Evolutionary conservation across 2,113 vertebrate species (phyloP), one percentile per base, ranked within the genome.

Genomic region (Litocranius walleri): DNA sequence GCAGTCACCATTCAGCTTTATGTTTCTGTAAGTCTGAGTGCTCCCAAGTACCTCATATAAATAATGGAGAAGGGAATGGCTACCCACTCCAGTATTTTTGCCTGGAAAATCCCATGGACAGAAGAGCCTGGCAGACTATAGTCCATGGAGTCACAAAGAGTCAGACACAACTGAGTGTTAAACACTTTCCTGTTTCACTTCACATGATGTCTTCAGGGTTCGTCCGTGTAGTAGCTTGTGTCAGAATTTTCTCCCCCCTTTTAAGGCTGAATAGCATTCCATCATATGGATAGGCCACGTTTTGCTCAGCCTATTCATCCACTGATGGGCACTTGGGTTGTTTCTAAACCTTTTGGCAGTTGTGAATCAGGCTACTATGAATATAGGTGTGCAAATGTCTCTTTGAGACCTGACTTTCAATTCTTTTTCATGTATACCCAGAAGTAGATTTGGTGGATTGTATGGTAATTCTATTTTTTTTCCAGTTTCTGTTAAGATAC

Each of bases 251-350:
- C 40, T 82, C 3, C 40, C 36, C 59, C 48, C 17, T 67, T 80
- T 23, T n/a, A 54, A 82, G 30, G 50, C 86, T 10, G 77, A 67
- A 15, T 21, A 16, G 33, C 52, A 33, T 16, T 81, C 45, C 25
- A 17, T 54, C 1, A 13, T 27, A 4, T 54, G 85, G 6, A 33
- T 43, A 2, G 27, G 8, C 25, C 56, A 40, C 8, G 0, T 13
- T 77, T 62, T 19, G 16, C 33, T n/a, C 14, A 33, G 27, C 29
- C 16, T 40, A 0, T 48, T 36, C 61, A 12, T 57, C 27, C 62
- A 14, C 3, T 4, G 50, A 17, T 12, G 62, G 78, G 4, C 5
- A 5, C 52, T 29, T 50, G 21, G 71, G 16, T 59, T 48, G 59
- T 36, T 67, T 40, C 40, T n/a, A 33, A 5, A 29, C 81, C 36